Evolutionary conservation across 2,797 vertebrate species (phyloP).

Genomic region (Cygnus olor): DNA sequence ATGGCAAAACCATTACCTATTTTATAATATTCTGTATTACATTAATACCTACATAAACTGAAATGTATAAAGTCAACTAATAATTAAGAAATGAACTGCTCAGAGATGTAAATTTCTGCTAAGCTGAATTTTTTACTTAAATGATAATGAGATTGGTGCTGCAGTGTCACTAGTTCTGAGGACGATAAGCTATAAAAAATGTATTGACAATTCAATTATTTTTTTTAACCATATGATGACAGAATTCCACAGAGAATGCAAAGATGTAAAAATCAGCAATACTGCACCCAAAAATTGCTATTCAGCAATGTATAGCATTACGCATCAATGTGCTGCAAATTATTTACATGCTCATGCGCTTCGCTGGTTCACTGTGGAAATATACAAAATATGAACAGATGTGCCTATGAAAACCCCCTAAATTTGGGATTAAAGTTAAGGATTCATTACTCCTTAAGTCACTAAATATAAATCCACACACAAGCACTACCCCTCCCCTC

Average conservation of each 20-base stretch:
- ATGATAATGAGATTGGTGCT: background rate
- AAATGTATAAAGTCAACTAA: background rate
- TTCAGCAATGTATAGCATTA: background rate
- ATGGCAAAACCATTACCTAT: background rate
- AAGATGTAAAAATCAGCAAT: background rate
- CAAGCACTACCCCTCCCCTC: background rate
- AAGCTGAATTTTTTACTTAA: background rate
- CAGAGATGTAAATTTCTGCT: background rate
- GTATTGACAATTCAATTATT: background rate
- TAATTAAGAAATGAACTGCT: background rate
- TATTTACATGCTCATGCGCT: background rate
- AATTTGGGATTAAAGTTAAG: background rate
- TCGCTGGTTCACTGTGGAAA: background rate
- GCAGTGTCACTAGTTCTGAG: background rate
- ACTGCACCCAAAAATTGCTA: background rate
- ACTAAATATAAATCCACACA: slow-evolving; percentile 15
- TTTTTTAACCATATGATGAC: background rate
- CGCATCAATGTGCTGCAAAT: background rate
- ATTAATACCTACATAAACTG: background rate
- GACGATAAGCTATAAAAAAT: background rate
- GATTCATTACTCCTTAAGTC: slow-evolving; percentile 10
- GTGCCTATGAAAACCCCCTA: background rate
- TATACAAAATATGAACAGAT: background rate
- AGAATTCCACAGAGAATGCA: background rate
- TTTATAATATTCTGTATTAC: background rate